phyloP scores from a whole-genome alignment of 1,140 invertebrate genomes.

The Macrotrachela quadricornifera region DNA sequence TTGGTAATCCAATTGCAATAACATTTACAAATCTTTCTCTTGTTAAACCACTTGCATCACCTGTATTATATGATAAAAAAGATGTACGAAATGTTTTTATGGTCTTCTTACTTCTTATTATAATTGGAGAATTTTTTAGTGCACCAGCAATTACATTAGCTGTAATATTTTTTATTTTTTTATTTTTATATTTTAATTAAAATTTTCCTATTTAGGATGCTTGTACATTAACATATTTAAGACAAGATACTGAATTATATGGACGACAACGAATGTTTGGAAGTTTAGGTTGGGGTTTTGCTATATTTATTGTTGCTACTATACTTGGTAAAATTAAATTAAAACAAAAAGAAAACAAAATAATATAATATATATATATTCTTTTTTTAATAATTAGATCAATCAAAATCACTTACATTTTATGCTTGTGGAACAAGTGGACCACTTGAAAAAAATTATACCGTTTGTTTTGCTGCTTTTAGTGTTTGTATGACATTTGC shows the following conservation, averaged over 20 bases:
- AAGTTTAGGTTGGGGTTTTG: constrained; percentile 82
- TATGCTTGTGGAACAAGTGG: constrained; percentile 47
- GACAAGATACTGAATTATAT: constrained; percentile 66
- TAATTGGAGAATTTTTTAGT: constrained; percentile 88
- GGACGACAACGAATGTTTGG: constrained; percentile 95
- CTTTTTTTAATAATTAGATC: too few species aligned
- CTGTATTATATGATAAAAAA: constrained; percentile 60
- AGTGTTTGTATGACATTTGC: constrained; percentile 86
- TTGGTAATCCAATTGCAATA: too few species aligned
- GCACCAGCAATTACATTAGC: constrained; percentile 90
- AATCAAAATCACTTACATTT: constrained; percentile 62
- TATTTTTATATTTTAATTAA: too few species aligned
- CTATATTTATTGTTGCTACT: constrained; percentile 86
- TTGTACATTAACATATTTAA: constrained; percentile 59
- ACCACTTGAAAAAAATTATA: constrained; percentile 77
- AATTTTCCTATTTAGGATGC: too few species aligned
- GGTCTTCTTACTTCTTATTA: constrained; percentile 59
- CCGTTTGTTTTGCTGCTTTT: constrained; percentile 91
- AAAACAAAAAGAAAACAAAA: too few species aligned
- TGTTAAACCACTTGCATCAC: constrained; percentile 56
- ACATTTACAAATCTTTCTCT: too few species aligned
- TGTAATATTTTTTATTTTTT: too few species aligned
- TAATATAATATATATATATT: too few species aligned
- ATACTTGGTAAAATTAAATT: too few species aligned
- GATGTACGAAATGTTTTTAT: constrained; percentile 92